Percentiles rank a stretch among this genome's conserved stretches.
phyloP scores from a whole-genome alignment of 2,113 vertebrate genomes.

The Rafetus swinhoei region DNA sequence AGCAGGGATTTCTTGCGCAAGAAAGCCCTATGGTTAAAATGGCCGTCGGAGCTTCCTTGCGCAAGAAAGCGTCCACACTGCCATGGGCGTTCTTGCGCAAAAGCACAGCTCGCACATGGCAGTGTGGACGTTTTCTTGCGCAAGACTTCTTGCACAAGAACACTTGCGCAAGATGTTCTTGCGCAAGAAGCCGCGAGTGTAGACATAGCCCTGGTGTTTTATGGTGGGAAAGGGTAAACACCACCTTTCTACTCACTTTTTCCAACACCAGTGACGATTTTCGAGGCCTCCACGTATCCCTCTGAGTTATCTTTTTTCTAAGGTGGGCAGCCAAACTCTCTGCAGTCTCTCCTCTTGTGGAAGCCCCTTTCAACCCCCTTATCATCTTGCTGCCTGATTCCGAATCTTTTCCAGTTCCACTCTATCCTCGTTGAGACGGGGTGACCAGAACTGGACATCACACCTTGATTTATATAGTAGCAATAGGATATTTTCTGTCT shows the following conservation, averaged over 20 bases:
- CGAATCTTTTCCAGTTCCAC: background rate
- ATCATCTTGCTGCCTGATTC: background rate
- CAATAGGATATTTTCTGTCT: background rate
- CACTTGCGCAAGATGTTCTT: no score
- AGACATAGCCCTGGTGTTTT: no score
- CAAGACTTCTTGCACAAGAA: no score
- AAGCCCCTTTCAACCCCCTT: background rate
- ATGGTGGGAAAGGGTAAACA: background rate
- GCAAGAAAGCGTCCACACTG: no score
- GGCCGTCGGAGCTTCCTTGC: no score
- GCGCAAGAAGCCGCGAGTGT: no score
- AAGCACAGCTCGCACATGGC: no score
- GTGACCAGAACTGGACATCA: background rate
- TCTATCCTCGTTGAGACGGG: background rate
- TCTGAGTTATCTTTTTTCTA: background rate
- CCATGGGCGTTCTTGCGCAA: no score
- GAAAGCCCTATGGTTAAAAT: no score
- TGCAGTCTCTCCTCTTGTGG: background rate
- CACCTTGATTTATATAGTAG: background rate
- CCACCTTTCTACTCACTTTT: background rate
- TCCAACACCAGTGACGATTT: background rate
- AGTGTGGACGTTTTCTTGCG: no score
- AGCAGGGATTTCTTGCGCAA: no score
- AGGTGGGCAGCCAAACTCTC: background rate
- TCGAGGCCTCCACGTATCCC: background rate